These are phyloP conservation scores for Charanyca ferruginea DNA, from an alignment of 2,888 invertebrate genomes.

Conservation along the genomic window DNA sequence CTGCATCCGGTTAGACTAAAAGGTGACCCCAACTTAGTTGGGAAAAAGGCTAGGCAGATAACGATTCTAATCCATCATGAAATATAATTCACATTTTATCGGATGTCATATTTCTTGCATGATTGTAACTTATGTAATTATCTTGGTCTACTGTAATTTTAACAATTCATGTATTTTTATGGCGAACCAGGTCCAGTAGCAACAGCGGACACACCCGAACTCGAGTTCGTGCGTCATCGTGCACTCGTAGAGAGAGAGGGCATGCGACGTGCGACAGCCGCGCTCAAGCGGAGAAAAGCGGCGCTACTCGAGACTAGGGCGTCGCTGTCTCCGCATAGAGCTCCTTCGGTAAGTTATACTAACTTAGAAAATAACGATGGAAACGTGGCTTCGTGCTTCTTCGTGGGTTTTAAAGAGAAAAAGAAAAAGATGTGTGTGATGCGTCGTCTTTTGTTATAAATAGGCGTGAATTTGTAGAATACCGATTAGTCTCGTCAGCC, in stretches of 20 bases:
- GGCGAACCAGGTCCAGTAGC: conserved; percentile 73
- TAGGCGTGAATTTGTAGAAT: too few species aligned
- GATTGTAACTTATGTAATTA: too few species aligned
- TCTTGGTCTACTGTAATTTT: too few species aligned
- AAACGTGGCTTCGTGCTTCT: background rate
- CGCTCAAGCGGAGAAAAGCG: conserved; percentile 92
- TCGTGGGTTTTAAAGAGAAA: background rate
- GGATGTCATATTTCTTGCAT: too few species aligned
- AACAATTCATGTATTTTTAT: background rate
- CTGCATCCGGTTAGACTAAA: too few species aligned
- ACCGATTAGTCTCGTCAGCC: too few species aligned
- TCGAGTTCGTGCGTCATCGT: conserved; percentile 96
- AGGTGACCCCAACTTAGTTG: too few species aligned
- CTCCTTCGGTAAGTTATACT: conserved; percentile 76
- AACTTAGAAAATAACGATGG: background rate
- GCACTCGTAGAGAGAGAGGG: conserved; percentile 95
- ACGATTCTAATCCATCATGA: too few species aligned
- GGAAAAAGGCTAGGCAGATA: too few species aligned
- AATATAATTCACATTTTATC: too few species aligned
- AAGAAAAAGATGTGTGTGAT: background rate
- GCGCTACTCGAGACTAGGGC: conserved; percentile 92
- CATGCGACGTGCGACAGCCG: conserved; percentile 95
- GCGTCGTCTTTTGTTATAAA: background rate
- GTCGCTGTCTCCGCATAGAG: conserved; percentile 82
- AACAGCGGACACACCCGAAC: conserved; percentile 90